These are phyloP conservation scores for Bruchidius siliquastri DNA, from an alignment of 2,888 invertebrate genomes.

Conservation along the genomic window DNA sequence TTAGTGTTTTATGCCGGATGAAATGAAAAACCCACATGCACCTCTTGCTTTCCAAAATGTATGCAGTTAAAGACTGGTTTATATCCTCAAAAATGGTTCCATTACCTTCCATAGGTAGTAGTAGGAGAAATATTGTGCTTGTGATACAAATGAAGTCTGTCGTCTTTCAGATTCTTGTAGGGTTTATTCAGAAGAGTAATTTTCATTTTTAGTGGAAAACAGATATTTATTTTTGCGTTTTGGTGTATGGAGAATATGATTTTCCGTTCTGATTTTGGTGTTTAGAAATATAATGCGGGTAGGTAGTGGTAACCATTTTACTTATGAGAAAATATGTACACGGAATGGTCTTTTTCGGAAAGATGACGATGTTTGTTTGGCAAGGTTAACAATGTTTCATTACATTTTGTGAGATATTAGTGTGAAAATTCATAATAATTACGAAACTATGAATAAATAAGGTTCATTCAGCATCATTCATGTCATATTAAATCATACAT, in stretches of 20 bases:
- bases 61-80: not conserved
- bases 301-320: constrained; percentile 17
- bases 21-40: not conserved
- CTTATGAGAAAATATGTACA: not conserved
- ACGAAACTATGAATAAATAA: too few relatives aligned
- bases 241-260: constrained; percentile 33
- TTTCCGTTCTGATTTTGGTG: constrained; percentile 33
- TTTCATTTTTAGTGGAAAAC: constrained; percentile 22
- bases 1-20: not conserved
- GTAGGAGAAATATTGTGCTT: constrained; percentile 15
- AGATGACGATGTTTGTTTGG: not conserved
- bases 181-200: constrained; percentile 12
- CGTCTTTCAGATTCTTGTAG: constrained; percentile 12
- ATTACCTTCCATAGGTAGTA: constrained; percentile 11
- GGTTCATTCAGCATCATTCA: too few relatives aligned
- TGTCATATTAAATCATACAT: too few relatives aligned
- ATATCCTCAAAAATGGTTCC: constrained; percentile 12
- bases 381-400: too few relatives aligned
- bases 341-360: not conserved
- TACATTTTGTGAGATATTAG: too few relatives aligned
- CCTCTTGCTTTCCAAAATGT: not conserved
- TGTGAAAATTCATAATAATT: too few relatives aligned
- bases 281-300: constrained; percentile 11
- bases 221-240: constrained; percentile 26
- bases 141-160: constrained; percentile 14